Evolutionary conservation across 2,797 vertebrate genomes (phyloP).

Genomic region (Poeciliopsis presidionis): DNA sequence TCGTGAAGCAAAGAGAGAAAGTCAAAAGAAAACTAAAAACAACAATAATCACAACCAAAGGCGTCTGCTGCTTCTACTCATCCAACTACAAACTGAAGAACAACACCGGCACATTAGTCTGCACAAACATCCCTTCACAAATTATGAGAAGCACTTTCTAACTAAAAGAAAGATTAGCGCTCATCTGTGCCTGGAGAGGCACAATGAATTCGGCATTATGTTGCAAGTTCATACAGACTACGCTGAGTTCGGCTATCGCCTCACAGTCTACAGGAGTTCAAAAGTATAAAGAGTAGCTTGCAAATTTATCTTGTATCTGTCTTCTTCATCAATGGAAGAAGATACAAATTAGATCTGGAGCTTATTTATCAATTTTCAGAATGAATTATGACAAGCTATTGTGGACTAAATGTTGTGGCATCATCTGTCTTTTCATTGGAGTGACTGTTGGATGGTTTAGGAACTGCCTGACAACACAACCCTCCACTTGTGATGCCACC

Average conservation of each 20-base stretch:
- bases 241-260: constrained; percentile 18
- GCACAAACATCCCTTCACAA: constrained; percentile 40
- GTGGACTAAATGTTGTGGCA: neutral
- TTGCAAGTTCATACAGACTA: constrained; percentile 40
- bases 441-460: neutral
- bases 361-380: neutral
- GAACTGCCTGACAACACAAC: neutral
- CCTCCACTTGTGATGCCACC: neutral
- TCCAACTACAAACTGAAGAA: constrained; percentile 42
- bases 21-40: constrained; percentile 32
- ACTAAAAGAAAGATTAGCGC: constrained; percentile 33
- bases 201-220: constrained; percentile 35
- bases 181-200: neutral
- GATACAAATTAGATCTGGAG: neutral
- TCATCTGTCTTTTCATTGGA: neutral
- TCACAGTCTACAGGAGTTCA: constrained; percentile 19
- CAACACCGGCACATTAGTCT: constrained; percentile 30
- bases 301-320: constrained; percentile 58
- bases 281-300: constrained; percentile 20
- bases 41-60: constrained; percentile 48
- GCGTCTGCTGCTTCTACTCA: constrained; percentile 20
- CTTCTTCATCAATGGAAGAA: neutral
- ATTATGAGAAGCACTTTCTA: constrained; percentile 38
- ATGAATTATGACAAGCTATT: neutral
- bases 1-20: constrained; percentile 32